Evolutionary conservation across 2,113 vertebrate species (phyloP).

Genomic region (Athene noctua): DNA sequence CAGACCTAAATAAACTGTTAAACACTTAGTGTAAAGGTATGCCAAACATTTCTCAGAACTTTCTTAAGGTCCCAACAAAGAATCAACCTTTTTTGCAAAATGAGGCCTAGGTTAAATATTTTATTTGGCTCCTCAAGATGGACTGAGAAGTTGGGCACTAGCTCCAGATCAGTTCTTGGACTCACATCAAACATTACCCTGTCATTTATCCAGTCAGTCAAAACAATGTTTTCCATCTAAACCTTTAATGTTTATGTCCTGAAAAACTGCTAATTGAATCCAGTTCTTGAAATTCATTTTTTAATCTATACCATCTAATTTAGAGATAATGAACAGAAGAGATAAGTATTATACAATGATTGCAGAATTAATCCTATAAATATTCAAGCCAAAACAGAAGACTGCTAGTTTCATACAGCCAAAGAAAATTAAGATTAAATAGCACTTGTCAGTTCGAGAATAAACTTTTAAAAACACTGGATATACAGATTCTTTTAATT

Average conservation of each 20-base stretch:
- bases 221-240: slow-evolving; percentile 86
- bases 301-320: slow-evolving; percentile 73
- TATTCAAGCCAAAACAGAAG: slow-evolving; percentile 63
- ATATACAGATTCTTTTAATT: slow-evolving; percentile 60
- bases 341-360: slow-evolving; percentile 13
- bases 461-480: slow-evolving; percentile 45
- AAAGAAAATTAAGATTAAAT: slow-evolving; percentile 57
- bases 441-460: slow-evolving; percentile 48
- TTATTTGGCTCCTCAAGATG: slow-evolving; percentile 82
- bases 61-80: slow-evolving; percentile 78
- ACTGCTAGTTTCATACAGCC: slow-evolving; percentile 42
- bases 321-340: slow-evolving; percentile 67
- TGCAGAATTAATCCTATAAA: slow-evolving; percentile 57
- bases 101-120: slow-evolving; percentile 85
- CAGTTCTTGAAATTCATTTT: slow-evolving; percentile 73
- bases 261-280: slow-evolving; percentile 81
- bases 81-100: slow-evolving; percentile 77
- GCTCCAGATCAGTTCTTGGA: slow-evolving; percentile 83
- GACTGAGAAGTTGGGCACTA: slow-evolving; percentile 76
- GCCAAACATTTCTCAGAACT: slow-evolving; percentile 78
- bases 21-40: slow-evolving; percentile 80
- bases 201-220: slow-evolving; percentile 86
- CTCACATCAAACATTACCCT: slow-evolving; percentile 80
- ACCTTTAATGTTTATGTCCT: slow-evolving; percentile 80
- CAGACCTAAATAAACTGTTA: slow-evolving; percentile 76